Evolutionary conservation across 1,140 invertebrate genomes (phyloP), one percentile per base, ranked within the genome.

Genomic region (Trichoplusia ni): DNA sequence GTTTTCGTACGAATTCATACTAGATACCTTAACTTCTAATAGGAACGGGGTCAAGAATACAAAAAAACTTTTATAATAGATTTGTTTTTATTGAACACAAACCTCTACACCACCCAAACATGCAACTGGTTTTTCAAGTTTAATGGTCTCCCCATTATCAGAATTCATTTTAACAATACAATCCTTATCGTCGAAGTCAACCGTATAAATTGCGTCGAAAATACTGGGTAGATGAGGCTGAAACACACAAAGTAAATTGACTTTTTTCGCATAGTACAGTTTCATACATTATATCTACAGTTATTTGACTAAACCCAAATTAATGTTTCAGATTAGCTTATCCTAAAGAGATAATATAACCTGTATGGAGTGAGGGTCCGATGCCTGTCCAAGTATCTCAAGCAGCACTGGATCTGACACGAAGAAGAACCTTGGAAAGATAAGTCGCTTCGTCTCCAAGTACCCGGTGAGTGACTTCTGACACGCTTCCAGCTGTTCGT

Each of bases 391-490:
- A 21, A 98, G 92, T 79, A 98, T 97, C 90, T 98, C 96, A 46
- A 98, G 81, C 62, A 98, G 88, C 23, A 95, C 95, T 1, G 96
- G 96, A 92, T 98, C 96, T 0, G 97, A 98, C 49, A 98, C 95
- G 75, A 98, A 98, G 91, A 97, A 98, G 82, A 98, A 98, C 71
- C 96, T 92, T 31, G 96, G 96, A 87, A 97, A 97, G 67, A 95
- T 91, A 54, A 95, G 92, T 44, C 96, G 91, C 80, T 97, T 97
- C 1, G 95, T 95, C 89, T 97, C 96, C 82, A 96, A 90, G 82
- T 96, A 96, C 85, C 96, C 96, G 74, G 95, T 96, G 19, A 98
- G 92, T 11, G 96, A 97, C 89, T 98, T 98, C 84, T 98, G 96
- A 87, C 96, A 98, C 0, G 95, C 93, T 86, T 98, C 97, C 38